Evolutionary conservation across 2,113 vertebrate genomes (phyloP).

Genomic region (Eulacestoma nigropectus): DNA sequence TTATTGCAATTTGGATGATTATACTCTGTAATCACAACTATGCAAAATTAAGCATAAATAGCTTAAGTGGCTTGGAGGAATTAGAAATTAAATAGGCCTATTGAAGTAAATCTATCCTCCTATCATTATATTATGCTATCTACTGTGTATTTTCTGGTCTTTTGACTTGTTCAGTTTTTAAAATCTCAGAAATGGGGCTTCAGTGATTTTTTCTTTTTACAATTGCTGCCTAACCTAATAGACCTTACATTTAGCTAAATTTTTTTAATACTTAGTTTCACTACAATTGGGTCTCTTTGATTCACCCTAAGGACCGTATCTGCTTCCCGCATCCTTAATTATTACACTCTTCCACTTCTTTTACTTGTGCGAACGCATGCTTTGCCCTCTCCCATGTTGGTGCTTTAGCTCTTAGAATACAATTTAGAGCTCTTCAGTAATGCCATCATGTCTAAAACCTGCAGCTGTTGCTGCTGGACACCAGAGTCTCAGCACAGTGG

Average conservation of each 20-base stretch:
- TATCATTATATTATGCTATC: background rate
- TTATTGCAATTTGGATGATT: conserved; percentile 46
- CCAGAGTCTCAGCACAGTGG: rapidly evolving
- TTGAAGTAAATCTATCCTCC: background rate
- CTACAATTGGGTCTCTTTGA: background rate
- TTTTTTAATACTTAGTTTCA: background rate
- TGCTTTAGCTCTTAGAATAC: background rate
- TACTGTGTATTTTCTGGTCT: background rate
- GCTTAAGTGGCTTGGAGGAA: background rate
- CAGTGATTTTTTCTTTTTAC: background rate
- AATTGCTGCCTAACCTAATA: background rate
- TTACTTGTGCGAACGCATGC: rapidly evolving
- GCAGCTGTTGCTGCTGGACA: background rate
- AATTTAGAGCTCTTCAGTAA: background rate
- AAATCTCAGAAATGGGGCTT: background rate
- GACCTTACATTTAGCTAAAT: background rate
- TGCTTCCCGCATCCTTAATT: background rate
- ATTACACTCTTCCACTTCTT: background rate
- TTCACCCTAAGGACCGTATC: background rate
- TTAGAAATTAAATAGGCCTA: background rate
- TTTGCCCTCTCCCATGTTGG: background rate
- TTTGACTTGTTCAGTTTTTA: background rate
- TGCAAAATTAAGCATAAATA: conserved; percentile 54
- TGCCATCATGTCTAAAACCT: background rate
- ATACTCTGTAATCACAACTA: conserved; percentile 35